Conservation (phyloP, 2,113 vertebrate species). For the Zosterops lateralis region DNA sequence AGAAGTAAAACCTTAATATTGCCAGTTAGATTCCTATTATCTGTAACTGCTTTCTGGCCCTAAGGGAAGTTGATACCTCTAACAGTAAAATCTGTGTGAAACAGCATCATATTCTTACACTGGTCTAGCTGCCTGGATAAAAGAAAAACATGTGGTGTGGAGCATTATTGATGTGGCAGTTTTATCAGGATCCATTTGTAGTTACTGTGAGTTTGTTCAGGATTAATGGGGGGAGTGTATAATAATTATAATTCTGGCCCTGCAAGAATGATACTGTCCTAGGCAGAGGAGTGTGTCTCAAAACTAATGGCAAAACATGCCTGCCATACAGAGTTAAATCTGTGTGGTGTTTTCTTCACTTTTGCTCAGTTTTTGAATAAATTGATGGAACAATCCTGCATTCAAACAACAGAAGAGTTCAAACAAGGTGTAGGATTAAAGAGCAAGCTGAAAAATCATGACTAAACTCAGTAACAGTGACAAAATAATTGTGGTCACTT, state of each 20-base stretch:
- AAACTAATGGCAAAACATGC: not conserved
- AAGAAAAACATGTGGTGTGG: not conserved
- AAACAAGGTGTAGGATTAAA: not conserved
- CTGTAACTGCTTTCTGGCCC: conserved; percentile 31
- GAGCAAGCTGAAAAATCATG: conserved; percentile 12
- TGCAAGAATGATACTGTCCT: not conserved
- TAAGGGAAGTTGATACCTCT: conserved; percentile 21
- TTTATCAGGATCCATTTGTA: not conserved
- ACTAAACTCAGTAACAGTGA: not conserved
- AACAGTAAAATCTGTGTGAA: conserved; percentile 28
- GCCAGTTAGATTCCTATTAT: conserved; percentile 36
- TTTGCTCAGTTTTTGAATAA: not conserved
- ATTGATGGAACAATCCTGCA: not conserved
- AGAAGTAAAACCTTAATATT: conserved; percentile 38
- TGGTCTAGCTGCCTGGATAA: not conserved
- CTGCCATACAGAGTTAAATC: not conserved
- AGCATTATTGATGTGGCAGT: not conserved
- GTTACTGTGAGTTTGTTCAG: not conserved
- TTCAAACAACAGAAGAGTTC: not conserved
- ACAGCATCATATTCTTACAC: not conserved
- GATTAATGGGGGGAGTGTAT: not conserved
- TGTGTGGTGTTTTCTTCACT: not conserved
- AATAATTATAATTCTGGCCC: not conserved
- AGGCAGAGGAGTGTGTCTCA: not conserved
- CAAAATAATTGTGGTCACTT: conserved; percentile 46